Conservation (phyloP, 2,797 vertebrate species). For the Hypotaenidia okinawae region DNA sequence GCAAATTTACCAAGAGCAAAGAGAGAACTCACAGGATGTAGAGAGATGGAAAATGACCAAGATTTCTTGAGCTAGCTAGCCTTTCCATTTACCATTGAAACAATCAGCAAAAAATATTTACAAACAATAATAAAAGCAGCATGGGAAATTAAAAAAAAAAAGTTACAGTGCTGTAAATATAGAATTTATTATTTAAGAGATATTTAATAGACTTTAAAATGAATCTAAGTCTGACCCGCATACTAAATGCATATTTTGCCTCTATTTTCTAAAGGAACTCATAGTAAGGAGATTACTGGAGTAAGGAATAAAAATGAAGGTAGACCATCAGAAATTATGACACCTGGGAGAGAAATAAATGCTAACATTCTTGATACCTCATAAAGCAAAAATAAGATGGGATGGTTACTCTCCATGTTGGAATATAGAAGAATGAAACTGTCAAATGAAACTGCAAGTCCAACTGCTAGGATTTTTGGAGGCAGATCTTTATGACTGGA, state of each 20-base stretch:
- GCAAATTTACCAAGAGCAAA: background rate
- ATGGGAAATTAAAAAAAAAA: background rate
- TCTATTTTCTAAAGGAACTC: background rate
- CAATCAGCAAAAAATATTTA: background rate
- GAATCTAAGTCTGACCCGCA: background rate
- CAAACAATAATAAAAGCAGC: background rate
- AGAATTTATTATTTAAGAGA: background rate
- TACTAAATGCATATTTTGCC: background rate
- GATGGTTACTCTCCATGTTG: background rate
- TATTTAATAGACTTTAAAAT: background rate
- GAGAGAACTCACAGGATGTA: background rate
- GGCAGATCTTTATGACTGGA: background rate
- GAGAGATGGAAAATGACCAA: background rate
- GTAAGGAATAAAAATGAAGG: background rate
- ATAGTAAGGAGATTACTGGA: background rate
- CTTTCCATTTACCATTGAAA: background rate
- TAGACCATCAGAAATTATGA: background rate
- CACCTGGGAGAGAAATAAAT: background rate
- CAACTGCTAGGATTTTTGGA: background rate
- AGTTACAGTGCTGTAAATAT: background rate
- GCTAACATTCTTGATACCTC: constrained; percentile 23
- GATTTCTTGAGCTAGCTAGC: background rate
- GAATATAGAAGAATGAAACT: background rate
- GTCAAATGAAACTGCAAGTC: background rate
- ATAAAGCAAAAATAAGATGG: constrained; percentile 4